Evolutionary conservation across 2,797 vertebrate species (phyloP).

Genomic region (Morelia viridis): DNA sequence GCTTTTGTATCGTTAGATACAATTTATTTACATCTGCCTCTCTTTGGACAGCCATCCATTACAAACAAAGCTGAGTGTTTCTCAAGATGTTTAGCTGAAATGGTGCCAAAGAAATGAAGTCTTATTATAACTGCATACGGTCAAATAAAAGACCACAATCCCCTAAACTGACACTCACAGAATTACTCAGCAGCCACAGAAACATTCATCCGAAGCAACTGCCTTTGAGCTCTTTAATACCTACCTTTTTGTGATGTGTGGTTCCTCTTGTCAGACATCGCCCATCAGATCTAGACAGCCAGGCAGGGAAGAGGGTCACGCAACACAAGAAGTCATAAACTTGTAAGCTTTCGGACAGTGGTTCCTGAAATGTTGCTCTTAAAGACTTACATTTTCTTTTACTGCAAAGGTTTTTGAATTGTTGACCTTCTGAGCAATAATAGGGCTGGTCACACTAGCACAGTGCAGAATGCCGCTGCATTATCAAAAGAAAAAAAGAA

Average conservation of each 20-base stretch:
- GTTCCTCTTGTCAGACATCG: neutral
- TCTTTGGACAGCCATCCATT: constrained; percentile 6
- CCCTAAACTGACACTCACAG: neutral
- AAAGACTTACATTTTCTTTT: neutral
- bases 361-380: neutral
- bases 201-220: neutral
- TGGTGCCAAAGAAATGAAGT: neutral
- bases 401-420: neutral
- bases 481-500: neutral
- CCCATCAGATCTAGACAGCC: neutral
- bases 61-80: neutral
- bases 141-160: neutral
- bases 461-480: neutral
- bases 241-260: neutral
- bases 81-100: neutral
- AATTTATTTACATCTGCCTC: neutral
- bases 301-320: neutral
- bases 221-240: constrained; percentile 2
- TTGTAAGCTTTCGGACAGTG: neutral
- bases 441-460: neutral
- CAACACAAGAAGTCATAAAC: neutral
- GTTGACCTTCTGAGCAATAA: neutral
- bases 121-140: neutral
- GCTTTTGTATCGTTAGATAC: neutral
- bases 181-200: neutral